Evolutionary conservation across 2,797 vertebrate genomes (phyloP).

Genomic region (Crax fasciolata): DNA sequence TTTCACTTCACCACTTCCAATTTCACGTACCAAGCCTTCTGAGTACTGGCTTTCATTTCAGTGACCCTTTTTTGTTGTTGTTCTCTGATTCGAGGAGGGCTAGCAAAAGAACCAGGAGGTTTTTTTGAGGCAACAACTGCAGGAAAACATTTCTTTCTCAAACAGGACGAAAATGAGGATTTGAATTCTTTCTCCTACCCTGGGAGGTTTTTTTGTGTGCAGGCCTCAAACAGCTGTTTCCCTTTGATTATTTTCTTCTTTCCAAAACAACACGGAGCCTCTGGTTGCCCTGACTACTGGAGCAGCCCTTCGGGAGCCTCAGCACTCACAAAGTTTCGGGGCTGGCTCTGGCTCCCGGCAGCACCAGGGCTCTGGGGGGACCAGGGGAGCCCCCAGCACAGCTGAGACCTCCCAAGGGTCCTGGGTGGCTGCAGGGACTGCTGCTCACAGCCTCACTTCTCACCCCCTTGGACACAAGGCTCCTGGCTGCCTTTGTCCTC

Average conservation of each 20-base stretch:
- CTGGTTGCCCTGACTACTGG: background rate
- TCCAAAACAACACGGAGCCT: background rate
- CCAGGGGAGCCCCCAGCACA: background rate
- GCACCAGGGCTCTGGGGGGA: background rate
- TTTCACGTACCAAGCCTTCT: slow-evolving; percentile 26
- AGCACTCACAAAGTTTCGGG: background rate
- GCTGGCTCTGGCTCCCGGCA: background rate
- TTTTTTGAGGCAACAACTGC: slow-evolving; percentile 1
- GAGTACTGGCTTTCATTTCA: background rate
- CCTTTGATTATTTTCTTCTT: background rate
- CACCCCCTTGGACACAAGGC: background rate
- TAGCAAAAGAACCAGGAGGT: background rate
- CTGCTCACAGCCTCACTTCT: background rate
- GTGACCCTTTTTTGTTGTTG: background rate
- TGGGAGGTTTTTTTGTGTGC: background rate
- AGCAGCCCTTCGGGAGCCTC: background rate
- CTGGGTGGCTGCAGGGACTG: background rate
- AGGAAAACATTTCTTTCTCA: slow-evolving; percentile 11
- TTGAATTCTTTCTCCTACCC: background rate
- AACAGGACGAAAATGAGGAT: slow-evolving; percentile 24
- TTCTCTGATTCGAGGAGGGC: background rate
- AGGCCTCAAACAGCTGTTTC: background rate
- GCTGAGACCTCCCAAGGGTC: background rate
- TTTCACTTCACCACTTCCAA: slow-evolving; percentile 14
- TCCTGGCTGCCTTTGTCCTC: background rate